Percentiles rank a stretch among this genome's conserved stretches.
These are phyloP conservation scores for Pelusios castaneus DNA, from an alignment of 2,113 vertebrate genomes.

Conservation along the genomic window DNA sequence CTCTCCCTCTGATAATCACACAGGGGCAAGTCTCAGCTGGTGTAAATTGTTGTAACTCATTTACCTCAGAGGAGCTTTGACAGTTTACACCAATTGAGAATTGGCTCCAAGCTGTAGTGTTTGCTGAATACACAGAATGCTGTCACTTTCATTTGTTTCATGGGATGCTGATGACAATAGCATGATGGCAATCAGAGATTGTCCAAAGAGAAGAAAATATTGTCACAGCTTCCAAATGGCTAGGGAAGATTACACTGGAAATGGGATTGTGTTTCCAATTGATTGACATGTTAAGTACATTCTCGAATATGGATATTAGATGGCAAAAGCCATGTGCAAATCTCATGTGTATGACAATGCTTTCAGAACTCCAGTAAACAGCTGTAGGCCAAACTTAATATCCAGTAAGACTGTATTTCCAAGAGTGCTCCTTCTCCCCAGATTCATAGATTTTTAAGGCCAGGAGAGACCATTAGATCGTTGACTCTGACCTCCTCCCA, in stretches of 20 bases:
- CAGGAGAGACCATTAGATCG: neutral
- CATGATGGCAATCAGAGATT: neutral
- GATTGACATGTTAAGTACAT: neutral
- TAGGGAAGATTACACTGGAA: neutral
- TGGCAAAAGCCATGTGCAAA: neutral
- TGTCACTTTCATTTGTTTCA: neutral
- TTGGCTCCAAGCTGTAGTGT: neutral
- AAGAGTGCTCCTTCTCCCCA: conserved; percentile 4
- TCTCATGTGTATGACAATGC: neutral
- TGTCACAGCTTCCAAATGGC: neutral
- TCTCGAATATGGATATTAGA: neutral
- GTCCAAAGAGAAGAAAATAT: neutral
- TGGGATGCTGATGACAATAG: neutral
- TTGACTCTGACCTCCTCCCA: conserved; percentile 16
- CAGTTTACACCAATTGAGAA: neutral
- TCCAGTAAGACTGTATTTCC: rapidly evolving
- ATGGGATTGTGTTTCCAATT: neutral
- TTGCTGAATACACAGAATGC: neutral
- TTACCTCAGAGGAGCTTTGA: rapidly evolving
- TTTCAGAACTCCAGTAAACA: neutral
- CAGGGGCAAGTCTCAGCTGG: neutral
- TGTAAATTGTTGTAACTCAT: neutral
- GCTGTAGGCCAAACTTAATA: neutral
- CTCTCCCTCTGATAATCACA: neutral
- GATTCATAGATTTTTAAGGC: conserved; percentile 13